A percentile compares a stretch with the other conserved stretches of the same genome.
phyloP scores from a whole-genome alignment of 2,888 invertebrate species.

The Antheraea assamensis region DNA sequence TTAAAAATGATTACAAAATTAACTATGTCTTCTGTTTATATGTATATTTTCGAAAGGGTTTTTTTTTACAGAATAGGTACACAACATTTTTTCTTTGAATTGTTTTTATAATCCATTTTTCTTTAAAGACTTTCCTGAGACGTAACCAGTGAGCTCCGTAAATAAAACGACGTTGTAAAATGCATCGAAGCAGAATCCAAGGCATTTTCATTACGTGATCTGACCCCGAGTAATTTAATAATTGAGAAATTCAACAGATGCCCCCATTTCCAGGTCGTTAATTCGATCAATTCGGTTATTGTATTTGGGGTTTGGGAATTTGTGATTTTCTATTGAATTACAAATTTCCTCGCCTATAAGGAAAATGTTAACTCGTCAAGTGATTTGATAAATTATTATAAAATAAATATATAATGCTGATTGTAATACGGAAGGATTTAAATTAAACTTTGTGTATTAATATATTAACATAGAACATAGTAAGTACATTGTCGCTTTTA shows the following conservation, averaged over 20 bases:
- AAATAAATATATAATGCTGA: neutral
- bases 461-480: neutral
- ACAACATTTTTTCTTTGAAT: neutral
- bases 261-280: slow-evolving; percentile 3
- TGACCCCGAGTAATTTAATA: slow-evolving; percentile 8
- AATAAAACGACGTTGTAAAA: neutral
- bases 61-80: no score
- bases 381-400: neutral
- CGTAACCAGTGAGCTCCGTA: neutral
- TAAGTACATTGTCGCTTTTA: neutral
- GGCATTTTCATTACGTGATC: slow-evolving; percentile 1
- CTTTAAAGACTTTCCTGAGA: neutral
- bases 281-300: neutral
- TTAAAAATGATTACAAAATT: no score
- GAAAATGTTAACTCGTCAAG: neutral
- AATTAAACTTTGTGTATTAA: neutral
- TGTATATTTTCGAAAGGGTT: no score
- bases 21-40: no score
- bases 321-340: neutral
- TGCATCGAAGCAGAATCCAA: slow-evolving; percentile 2
- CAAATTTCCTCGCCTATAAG: neutral
- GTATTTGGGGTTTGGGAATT: neutral
- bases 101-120: neutral
- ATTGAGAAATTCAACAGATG: slow-evolving; percentile 8
- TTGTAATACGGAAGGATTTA: neutral